These are phyloP conservation scores for Melanotaenia pygmaea DNA, from an alignment of 2,797 vertebrate species.

Conservation along the genomic window DNA sequence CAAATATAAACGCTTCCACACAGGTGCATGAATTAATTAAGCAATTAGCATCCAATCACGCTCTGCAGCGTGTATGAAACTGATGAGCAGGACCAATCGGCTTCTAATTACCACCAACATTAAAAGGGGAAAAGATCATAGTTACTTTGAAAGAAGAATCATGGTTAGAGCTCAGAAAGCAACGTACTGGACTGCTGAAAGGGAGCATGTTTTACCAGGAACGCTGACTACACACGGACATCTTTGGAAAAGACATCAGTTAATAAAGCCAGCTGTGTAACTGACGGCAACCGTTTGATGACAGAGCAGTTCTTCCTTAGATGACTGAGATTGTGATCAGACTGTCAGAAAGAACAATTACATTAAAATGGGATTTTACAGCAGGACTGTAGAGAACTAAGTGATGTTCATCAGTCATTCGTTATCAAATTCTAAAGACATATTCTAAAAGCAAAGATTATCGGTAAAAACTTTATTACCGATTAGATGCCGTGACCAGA, in stretches of 20 bases:
- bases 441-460: not conserved
- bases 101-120: not conserved
- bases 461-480: not conserved
- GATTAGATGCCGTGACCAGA: not conserved
- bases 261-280: not conserved
- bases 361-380: not conserved
- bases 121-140: not conserved
- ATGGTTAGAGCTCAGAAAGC: not conserved
- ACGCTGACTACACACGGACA: not conserved
- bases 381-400: not conserved
- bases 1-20: slow-evolving; percentile 1
- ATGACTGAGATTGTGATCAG: slow-evolving; percentile 1
- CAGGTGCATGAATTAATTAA: not conserved
- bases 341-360: slow-evolving; percentile 3
- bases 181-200: not conserved
- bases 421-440: not conserved
- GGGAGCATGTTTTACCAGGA: not conserved
- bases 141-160: not conserved
- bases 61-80: not conserved
- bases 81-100: not conserved
- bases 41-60: slow-evolving; percentile 1
- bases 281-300: not conserved
- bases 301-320: slow-evolving; percentile 3
- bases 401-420: not conserved
- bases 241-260: not conserved